Conservation (phyloP, 2,888 invertebrate species). For the Agriopis marginaria region DNA sequence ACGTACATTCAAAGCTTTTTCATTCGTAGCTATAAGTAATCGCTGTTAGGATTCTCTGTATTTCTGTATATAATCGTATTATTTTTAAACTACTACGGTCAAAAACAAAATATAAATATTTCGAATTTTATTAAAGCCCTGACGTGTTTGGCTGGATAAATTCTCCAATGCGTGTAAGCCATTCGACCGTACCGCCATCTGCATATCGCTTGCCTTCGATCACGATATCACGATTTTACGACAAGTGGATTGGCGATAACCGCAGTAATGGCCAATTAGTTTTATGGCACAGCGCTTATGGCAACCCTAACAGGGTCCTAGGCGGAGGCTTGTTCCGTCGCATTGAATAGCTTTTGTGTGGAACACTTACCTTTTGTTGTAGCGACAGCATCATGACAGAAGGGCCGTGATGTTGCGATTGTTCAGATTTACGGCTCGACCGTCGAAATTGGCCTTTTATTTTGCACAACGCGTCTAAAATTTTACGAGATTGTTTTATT, state of each 20-base stretch:
- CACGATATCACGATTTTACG: conserved; percentile 54
- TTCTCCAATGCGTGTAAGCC: conserved; percentile 28
- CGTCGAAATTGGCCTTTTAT: conserved; percentile 61
- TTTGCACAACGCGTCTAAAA: conserved; percentile 42
- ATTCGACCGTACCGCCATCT: conserved; percentile 41
- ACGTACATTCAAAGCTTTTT: conserved; percentile 28
- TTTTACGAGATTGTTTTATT: conserved; percentile 45
- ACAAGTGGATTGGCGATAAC: conserved; percentile 56
- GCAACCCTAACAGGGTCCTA: conserved; percentile 46
- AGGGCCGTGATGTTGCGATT: conserved; percentile 60
- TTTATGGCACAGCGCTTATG: conserved; percentile 57
- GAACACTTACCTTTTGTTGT: conserved; percentile 71
- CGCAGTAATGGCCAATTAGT: conserved; percentile 63
- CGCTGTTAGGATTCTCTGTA: no score
- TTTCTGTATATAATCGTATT: no score
- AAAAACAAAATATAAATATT: background rate
- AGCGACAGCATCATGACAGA: conserved; percentile 63
- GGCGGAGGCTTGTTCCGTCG: conserved; percentile 50
- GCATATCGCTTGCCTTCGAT: conserved; percentile 56
- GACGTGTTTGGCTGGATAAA: conserved; percentile 11
- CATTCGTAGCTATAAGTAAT: conserved; percentile 5
- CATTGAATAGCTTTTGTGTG: conserved; percentile 68
- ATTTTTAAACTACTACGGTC: no score
- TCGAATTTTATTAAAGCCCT: conserved; percentile 1
- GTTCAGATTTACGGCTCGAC: conserved; percentile 65